Base-by-base conservation (phyloP, 2,888 invertebrate genomes). In the Drosophila melanosoma region DNA sequence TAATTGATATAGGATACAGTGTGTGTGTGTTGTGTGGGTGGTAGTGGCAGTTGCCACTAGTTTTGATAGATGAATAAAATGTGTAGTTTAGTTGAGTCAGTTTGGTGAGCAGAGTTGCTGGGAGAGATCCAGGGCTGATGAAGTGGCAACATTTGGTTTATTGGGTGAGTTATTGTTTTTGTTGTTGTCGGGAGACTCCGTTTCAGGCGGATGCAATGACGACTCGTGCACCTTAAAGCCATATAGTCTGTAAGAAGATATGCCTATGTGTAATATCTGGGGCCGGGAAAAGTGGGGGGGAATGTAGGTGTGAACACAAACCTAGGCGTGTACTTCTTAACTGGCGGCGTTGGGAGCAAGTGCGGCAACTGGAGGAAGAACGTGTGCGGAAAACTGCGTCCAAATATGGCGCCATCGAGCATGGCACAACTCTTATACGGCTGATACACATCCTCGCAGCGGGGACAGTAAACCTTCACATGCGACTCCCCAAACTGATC, bases 381-480 rank as follows among this genome's bases (percentile, higher is more conserved):
- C 76, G 79, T 77, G 15, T 87, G 90, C 5, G 87, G 87, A 53
- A 87, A 87, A 1, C 74, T 67, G 48, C 67, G 45, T 5, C 87
- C 87, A 7, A 87, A 89, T 53, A 71, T 76, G 7, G 87, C 79
- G 0, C 90, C 87, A 60, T 88, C 90, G n/a, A 90, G 70, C 2
- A 48, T 3, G 1, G 33, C 54, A 15, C 54, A 74, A 1, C 52
- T 57, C 1, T 56, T 42, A 12, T 49, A 29, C 12, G 87, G 82
- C 23, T 74, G 49, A 57, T 71, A 87, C 12, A 86, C 26, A 29
- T 87, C 87, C 12, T 36, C 10, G 35, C 87, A 87, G 5, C 82
- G 51, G 0, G 90, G 83, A 65, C 87, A 87, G 36, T 75, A 87
- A 4, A 82, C n/a, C 59, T 83, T 90, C 0, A 90, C 87, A 1